Base-by-base conservation (phyloP, 2,113 vertebrate species). In the Pelobates fuscus region DNA sequence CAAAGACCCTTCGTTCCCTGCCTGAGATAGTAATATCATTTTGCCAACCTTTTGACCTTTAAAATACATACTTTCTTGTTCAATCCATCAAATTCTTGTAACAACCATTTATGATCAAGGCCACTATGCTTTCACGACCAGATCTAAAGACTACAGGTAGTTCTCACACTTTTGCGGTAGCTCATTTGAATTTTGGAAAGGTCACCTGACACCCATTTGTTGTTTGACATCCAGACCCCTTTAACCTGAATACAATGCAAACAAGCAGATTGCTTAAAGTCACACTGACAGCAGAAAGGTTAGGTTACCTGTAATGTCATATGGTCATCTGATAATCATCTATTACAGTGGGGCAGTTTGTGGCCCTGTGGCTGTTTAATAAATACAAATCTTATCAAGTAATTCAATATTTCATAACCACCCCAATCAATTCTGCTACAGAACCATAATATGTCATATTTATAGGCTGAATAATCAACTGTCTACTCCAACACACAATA, bases 41-140 rank as follows among this genome's bases (percentile, higher is more conserved):
- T 81, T 81, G 78, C 80, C 78, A 82, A 46, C 73, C 70, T 71
- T 0, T 0, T 84, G 80, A 82, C 83, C 81, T 87, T 83, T 83
- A 81, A 78, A 80, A 77, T 37, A 67, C 58, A 71, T 70, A 59
- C 78, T 82, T 83, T 77, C 78, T 81, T 77, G 73, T 58, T 76
- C 80, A 68, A 79, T 63, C 81, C 83, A 70, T 80, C 75, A 69
- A 61, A 77, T 76, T 70, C 70, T 57, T 80, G 73, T 82, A 82
- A 84, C 84, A 86, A 78, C 85, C 76, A 79, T 77, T 52, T 63
- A 58, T 81, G 77, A 78, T 82, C 75, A 83, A 37, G 60, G 78
- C 70, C 71, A 72, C 21, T 41, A 30, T 70, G 72, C 73, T 65
- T 82, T 85, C 80, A 85, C 78, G 77, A 82, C 78, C 75, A 74